Base-by-base conservation (phyloP, 2,888 invertebrate species). In the Epinotia ramella region DNA sequence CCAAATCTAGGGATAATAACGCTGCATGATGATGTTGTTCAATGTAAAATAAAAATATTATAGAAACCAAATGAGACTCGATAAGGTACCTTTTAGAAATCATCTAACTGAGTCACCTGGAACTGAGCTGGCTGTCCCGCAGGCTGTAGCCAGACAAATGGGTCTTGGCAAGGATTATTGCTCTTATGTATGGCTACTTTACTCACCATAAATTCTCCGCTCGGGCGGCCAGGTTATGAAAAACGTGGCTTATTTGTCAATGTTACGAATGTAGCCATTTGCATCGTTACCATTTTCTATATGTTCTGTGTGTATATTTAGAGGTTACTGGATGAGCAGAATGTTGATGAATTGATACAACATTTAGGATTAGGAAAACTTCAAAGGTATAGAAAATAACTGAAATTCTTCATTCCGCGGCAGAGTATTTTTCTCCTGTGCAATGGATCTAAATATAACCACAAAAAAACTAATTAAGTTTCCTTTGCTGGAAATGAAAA, bases 221-320 rank as follows among this genome's bases (percentile, higher is more conserved):
- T 28, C 53, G 13, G 49, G 49, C 65, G 57, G 56, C 46, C 46
- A 12, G 59, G 60, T 65, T 65, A 66, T 66, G 65, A 65, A 70
- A 75, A 60, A 70, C 66, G 46, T 28, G 59, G 60, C 60, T 33
- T 75, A 71, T 75, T 75, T 75, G 75, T 75, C 75, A 60, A 44
- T 64, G 68, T 67, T 53, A 3, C 40, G 53, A 56, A 40, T 53
- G 73, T 49, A 56, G 59, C 68, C 53, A n/a, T 73, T 71, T 68
- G 9, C 49, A 46, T 16, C 24, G 56, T 46, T 62, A 28, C 53
- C 53, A 13, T 28, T 69, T 60, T 46, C 46, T 49, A 4, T 16
- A 28, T 24, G 24, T 59, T 44, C 4, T 9, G 40, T 9, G 7
- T 40, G 9, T 40, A 40, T 0, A 40, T 40, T 40, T 40, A 40